A percentile compares a stretch with the other conserved stretches of the same genome.
These are phyloP conservation scores for Zaprionus vittiger DNA, from an alignment of 1,140 invertebrate species.

Conservation along the genomic window DNA sequence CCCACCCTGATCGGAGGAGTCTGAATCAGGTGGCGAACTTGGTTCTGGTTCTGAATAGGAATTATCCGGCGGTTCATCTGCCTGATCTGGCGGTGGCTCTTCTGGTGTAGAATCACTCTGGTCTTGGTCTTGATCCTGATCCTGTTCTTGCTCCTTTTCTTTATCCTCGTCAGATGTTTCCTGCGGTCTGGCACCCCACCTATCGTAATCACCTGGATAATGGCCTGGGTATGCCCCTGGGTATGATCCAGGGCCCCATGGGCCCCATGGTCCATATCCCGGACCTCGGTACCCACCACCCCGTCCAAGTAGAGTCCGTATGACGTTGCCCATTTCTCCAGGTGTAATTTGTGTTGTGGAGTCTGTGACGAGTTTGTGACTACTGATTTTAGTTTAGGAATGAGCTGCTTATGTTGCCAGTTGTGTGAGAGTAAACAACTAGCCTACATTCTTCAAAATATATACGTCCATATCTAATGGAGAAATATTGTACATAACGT, in stretches of 20 bases:
- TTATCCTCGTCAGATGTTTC: background rate
- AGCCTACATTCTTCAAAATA: background rate
- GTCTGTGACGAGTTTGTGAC: background rate
- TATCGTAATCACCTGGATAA: background rate
- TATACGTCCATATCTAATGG: background rate
- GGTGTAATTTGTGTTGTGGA: background rate
- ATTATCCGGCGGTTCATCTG: background rate
- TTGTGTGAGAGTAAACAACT: background rate
- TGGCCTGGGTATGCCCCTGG: background rate
- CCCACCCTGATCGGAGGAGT: background rate
- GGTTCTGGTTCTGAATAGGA: background rate
- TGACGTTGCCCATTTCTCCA: background rate
- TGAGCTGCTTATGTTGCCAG: background rate
- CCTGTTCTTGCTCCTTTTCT: background rate
- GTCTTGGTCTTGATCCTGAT: background rate
- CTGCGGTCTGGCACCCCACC: background rate
- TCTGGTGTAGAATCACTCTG: background rate
- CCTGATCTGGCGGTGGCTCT: background rate
- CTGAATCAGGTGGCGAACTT: background rate
- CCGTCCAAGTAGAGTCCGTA: background rate
- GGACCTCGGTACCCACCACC: background rate
- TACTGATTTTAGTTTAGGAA: background rate
- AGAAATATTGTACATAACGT: background rate
- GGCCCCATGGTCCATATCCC: background rate
- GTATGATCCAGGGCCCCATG: background rate